phyloP scores from a whole-genome alignment of 1,140 invertebrate species.

The Meloidogyne exigua region DNA sequence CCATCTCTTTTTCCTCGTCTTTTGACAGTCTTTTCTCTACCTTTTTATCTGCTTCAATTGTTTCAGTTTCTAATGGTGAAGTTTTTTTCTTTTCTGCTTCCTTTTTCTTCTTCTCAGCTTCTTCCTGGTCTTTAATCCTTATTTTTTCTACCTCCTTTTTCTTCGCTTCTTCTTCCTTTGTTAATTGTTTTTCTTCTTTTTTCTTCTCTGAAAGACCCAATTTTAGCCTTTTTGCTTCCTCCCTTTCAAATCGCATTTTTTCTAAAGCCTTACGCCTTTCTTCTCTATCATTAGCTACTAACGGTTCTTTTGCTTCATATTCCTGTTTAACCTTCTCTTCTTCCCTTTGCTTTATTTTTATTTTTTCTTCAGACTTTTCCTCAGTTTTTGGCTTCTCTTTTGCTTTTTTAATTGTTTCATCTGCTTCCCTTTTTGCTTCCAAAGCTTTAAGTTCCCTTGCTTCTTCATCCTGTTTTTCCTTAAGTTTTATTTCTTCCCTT shows the following conservation, averaged over 20 bases:
- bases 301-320: not conserved
- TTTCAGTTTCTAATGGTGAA: not conserved
- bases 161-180: conserved; percentile 21
- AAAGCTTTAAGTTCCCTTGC: not conserved
- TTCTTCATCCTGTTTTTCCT: not conserved
- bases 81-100: conserved; percentile 15
- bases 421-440: conserved; percentile 3
- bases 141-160: conserved; percentile 23
- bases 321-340: not conserved
- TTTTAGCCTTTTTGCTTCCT: conserved; percentile 6
- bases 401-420: not conserved
- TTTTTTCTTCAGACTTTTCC: conserved; percentile 1
- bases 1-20: conserved; percentile 2
- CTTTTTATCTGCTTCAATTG: not conserved
- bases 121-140: conserved; percentile 17
- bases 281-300: not conserved
- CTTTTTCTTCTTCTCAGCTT: conserved; percentile 25
- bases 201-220: conserved; percentile 10
- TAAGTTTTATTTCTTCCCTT: not conserved
- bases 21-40: not conserved
- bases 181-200: conserved; percentile 14
- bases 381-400: not conserved
- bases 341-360: not conserved
- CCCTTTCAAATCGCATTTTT: not conserved
- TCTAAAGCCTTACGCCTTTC: not conserved